Evolutionary conservation across 2,797 vertebrate genomes (phyloP).

Genomic region (Lutjanus argentimaculatus): DNA sequence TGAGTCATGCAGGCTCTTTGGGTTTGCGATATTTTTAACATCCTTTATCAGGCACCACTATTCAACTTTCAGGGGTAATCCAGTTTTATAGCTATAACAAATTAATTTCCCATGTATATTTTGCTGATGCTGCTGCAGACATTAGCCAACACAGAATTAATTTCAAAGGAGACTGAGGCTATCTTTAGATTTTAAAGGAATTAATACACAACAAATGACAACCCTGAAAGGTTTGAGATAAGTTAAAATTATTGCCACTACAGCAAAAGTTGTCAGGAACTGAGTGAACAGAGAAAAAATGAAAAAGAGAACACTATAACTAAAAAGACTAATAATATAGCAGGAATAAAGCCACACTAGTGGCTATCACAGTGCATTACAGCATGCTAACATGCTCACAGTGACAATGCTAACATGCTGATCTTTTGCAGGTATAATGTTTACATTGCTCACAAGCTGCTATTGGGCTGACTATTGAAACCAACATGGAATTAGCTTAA

Average conservation of each 20-base stretch:
- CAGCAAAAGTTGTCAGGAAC: background rate
- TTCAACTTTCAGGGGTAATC: slow-evolving; percentile 21
- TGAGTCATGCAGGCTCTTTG: slow-evolving; percentile 26
- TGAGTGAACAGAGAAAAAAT: too few relatives aligned
- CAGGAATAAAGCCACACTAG: too few relatives aligned
- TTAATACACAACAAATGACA: background rate
- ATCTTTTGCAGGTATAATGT: too few relatives aligned
- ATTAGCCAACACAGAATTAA: background rate
- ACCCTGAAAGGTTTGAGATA: background rate
- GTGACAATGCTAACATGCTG: too few relatives aligned
- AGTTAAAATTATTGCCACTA: background rate
- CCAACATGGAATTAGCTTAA: too few relatives aligned
- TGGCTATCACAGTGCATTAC: too few relatives aligned
- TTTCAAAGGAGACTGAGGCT: background rate
- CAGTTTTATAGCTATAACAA: slow-evolving; percentile 9
- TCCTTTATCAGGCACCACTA: background rate
- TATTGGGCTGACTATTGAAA: too few relatives aligned
- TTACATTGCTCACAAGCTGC: too few relatives aligned
- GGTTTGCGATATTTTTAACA: slow-evolving; percentile 15
- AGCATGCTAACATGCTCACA: too few relatives aligned
- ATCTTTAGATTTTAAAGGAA: background rate
- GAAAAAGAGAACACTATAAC: too few relatives aligned
- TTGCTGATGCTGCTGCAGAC: slow-evolving; percentile 1
- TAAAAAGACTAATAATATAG: too few relatives aligned
- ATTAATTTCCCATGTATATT: slow-evolving; percentile 9